A percentile compares a stretch with the other conserved stretches of the same genome.
Evolutionary conservation across 2,888 invertebrate genomes (phyloP).

Genomic region (Gortyna flavago): DNA sequence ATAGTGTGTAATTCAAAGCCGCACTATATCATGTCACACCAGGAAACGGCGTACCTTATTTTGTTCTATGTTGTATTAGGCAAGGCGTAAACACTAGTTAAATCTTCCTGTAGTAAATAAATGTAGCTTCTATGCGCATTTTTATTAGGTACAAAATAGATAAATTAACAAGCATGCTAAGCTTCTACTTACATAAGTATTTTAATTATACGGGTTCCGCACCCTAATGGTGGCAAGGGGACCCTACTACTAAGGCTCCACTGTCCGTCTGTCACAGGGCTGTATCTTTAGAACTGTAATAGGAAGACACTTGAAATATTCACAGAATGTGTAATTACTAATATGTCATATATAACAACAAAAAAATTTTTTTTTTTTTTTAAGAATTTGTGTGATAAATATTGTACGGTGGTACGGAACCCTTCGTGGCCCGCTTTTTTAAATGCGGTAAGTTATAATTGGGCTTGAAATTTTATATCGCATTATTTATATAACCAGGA

Average conservation of each 20-base stretch:
- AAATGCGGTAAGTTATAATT: slow-evolving; percentile 46
- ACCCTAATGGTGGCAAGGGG: neutral
- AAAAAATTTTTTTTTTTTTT: too few relatives aligned
- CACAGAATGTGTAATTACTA: neutral
- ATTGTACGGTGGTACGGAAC: neutral
- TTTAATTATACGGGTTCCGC: neutral
- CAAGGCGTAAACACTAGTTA: slow-evolving; percentile 38
- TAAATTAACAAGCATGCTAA: neutral
- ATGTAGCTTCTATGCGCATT: slow-evolving; percentile 22
- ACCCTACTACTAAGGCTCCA: neutral
- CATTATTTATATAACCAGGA: slow-evolving; percentile 70
- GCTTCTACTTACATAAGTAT: neutral
- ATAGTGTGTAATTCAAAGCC: slow-evolving; percentile 66
- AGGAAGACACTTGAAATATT: neutral
- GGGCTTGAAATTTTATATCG: slow-evolving; percentile 65
- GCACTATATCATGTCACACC: slow-evolving; percentile 61
- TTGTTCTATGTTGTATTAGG: slow-evolving; percentile 43
- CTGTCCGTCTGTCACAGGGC: neutral
- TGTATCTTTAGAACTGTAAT: neutral
- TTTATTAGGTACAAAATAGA: slow-evolving; percentile 16
- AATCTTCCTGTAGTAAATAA: slow-evolving; percentile 32
- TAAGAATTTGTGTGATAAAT: neutral
- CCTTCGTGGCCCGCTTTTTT: neutral
- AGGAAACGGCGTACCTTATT: slow-evolving; percentile 59
- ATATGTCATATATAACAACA: neutral